Conservation (phyloP, 2,888 invertebrate species). For the Brenthis hecate region DNA sequence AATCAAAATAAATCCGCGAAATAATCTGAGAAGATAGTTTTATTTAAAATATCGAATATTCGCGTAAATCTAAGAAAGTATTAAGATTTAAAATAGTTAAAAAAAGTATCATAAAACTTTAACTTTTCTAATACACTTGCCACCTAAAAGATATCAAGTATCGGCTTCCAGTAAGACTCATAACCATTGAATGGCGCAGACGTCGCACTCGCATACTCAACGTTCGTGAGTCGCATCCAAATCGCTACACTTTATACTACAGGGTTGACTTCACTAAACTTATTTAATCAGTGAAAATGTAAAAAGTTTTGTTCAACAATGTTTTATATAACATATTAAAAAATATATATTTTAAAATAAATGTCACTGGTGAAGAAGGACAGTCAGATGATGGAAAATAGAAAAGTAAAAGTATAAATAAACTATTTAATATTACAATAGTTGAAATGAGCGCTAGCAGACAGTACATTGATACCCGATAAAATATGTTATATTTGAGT, state of each 20-base stretch:
- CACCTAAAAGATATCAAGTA: constrained; percentile 33
- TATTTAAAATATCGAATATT: too few species aligned
- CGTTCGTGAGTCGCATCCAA: constrained; percentile 39
- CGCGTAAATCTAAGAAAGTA: too few species aligned
- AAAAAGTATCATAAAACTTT: constrained; percentile 17
- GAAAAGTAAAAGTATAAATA: too few species aligned
- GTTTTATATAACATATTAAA: background rate
- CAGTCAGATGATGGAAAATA: too few species aligned
- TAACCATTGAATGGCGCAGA: constrained; percentile 37
- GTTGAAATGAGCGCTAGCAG: too few species aligned
- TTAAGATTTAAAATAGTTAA: background rate
- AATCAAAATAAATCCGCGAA: too few species aligned
- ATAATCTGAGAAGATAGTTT: too few species aligned
- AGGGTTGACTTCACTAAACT: constrained; percentile 30
- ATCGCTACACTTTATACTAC: constrained; percentile 27
- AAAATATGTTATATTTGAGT: too few species aligned
- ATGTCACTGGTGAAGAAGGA: too few species aligned
- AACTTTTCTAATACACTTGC: constrained; percentile 26
- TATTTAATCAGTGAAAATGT: constrained; percentile 6
- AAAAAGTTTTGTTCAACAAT: background rate
- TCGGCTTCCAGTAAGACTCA: constrained; percentile 30
- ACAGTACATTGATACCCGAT: too few species aligned
- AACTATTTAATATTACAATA: too few species aligned
- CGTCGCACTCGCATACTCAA: constrained; percentile 49
- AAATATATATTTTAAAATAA: too few species aligned